Base-by-base conservation (phyloP, 2,797 vertebrate species). In the Karalla daura region DNA sequence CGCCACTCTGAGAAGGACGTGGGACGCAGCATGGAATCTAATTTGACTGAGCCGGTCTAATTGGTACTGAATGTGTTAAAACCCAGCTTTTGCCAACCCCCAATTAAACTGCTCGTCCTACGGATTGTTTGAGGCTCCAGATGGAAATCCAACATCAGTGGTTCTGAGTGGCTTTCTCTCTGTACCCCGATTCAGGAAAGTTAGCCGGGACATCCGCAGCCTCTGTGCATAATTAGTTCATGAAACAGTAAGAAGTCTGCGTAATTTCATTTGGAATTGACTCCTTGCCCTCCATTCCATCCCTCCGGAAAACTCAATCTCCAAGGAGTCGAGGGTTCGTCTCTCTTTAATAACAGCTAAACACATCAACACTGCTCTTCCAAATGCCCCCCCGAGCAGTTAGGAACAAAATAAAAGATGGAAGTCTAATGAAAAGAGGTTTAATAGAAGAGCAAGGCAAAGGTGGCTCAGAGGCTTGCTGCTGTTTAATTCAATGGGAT, bases 351-450 rank as follows among this genome's bases (percentile, higher is more conserved):
- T 86, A 89, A 84, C 85, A 86, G 70, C 87, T 86, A 87, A 91
- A 90, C 86, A 90, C 83, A 88, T 90, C 88, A 86, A 89, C 76
- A 76, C 51, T 28, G 76, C 74, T 78, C 69, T 67, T 79, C 75
- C 80, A 66, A 80, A 88, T 73, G 66, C 65, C 80, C 84, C 81
- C 56, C 63, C 62, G 74, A 89, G 81, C 80, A 65, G 63, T 80
- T 82, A 78, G 77, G 47, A 84, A 76, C 76, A 85, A 88, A 91
- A 82, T 75, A 88, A 86, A 79, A 91, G 83, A 92, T 85, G 77
- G 86, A 85, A 69, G 85, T 80, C 81, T 91, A 91, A 93, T 93
- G 89, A 94, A 93, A 92, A 92, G 87, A 84, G 79, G 76, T 91
- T 93, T 92, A 92, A 91, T 88, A 84, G 83, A 85, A 81, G 85